phyloP scores from a whole-genome alignment of 2,888 invertebrate genomes.

The Polydrusus cervinus region DNA sequence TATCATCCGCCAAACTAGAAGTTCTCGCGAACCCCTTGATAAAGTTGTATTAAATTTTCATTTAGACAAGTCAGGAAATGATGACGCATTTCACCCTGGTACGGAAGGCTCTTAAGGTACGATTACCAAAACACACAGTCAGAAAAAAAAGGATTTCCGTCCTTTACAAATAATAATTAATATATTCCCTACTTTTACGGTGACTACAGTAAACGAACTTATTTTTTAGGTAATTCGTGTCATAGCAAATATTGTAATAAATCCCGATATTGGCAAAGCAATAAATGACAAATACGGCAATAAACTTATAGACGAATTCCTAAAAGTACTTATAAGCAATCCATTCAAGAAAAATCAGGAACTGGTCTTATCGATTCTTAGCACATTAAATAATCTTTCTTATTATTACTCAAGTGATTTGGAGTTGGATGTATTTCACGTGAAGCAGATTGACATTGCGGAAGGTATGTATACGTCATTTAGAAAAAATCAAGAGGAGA shows the following conservation, averaged over 20 bases:
- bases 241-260: conserved; percentile 89
- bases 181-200: no score
- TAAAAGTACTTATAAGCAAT: conserved; percentile 71
- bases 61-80: no score
- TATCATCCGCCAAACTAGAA: no score
- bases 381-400: conserved; percentile 89
- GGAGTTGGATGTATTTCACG: conserved; percentile 70
- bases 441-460: conserved; percentile 72
- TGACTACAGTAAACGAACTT: neutral
- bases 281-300: conserved; percentile 72
- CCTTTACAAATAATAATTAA: no score
- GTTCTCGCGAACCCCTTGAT: no score
- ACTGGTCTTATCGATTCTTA: conserved; percentile 83
- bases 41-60: no score
- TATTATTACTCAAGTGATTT: conserved; percentile 78
- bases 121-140: no score
- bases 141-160: no score
- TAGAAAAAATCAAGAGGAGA: no score
- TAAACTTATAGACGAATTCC: conserved; percentile 69
- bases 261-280: conserved; percentile 82
- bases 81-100: no score
- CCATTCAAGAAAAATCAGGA: conserved; percentile 79
- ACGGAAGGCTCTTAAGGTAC: no score
- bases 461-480: conserved; percentile 66
- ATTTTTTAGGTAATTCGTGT: conserved; percentile 81